phyloP scores from a whole-genome alignment of 2,888 invertebrate species.

The Congeria kusceri region DNA sequence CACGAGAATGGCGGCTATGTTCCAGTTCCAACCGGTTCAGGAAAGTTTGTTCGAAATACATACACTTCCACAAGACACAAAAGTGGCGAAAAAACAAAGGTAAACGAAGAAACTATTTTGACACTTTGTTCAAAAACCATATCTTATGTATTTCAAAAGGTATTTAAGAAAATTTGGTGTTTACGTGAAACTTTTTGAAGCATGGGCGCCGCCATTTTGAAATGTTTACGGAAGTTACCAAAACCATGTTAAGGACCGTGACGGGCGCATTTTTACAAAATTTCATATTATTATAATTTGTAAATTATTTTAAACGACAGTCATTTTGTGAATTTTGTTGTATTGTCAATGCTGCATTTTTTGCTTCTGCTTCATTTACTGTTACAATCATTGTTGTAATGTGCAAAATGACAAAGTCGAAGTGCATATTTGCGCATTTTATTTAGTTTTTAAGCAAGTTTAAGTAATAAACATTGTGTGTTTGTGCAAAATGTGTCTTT shows the following conservation, averaged over 20 bases:
- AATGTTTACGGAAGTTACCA: constrained; percentile 73
- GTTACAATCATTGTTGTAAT: too few relatives aligned
- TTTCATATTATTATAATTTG: too few relatives aligned
- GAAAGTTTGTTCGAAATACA: constrained; percentile 71
- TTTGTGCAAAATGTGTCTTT: too few relatives aligned
- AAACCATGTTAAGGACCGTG: constrained; percentile 66
- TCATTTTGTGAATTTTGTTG: too few relatives aligned
- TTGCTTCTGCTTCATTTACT: too few relatives aligned
- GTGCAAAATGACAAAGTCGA: too few relatives aligned
- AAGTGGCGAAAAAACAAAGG: constrained; percentile 28
- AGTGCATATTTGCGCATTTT: too few relatives aligned
- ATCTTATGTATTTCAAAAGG: background rate
- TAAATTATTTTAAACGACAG: too few relatives aligned
- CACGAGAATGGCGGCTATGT: constrained; percentile 79
- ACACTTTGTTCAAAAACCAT: constrained; percentile 10
- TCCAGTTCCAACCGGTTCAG: constrained; percentile 85
- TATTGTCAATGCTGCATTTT: too few relatives aligned
- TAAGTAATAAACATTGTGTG: too few relatives aligned
- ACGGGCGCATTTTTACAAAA: constrained; percentile 45
- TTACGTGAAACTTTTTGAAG: constrained; percentile 8
- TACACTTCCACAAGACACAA: constrained; percentile 12
- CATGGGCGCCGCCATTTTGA: constrained; percentile 83
- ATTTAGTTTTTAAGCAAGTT: too few relatives aligned
- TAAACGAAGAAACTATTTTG: constrained; percentile 32
- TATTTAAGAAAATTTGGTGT: constrained; percentile 11